Conservation (phyloP, 2,113 vertebrate genomes). For the Prionailurus bengalensis region DNA sequence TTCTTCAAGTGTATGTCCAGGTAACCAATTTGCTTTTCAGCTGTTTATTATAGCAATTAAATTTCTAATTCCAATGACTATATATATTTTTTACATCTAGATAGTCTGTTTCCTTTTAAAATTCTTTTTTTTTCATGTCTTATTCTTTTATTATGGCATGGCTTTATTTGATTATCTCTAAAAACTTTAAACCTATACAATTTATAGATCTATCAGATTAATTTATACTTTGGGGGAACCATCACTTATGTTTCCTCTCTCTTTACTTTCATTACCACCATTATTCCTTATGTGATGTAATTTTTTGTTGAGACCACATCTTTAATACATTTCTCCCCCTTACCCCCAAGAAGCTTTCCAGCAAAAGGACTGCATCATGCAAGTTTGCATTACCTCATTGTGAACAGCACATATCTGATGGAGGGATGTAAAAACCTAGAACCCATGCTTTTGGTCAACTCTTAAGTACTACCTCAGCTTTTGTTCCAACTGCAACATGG, state of each 20-base stretch:
- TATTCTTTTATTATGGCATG: not conserved
- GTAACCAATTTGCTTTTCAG: not conserved
- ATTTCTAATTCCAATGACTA: not conserved
- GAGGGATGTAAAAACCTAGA: not conserved
- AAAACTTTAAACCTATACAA: not conserved
- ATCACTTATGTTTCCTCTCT: not conserved
- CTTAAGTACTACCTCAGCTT: not conserved
- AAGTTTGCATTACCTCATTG: no score
- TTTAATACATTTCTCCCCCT: not conserved
- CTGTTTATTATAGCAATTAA: not conserved
- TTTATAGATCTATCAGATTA: not conserved
- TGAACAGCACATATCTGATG: not conserved
- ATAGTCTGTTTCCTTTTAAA: not conserved
- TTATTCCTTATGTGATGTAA: not conserved
- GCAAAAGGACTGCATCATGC: not conserved
- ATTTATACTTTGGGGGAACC: not conserved
- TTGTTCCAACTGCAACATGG: not conserved
- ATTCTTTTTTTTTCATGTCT: not conserved
- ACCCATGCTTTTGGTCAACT: not conserved
- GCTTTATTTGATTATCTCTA: not conserved
- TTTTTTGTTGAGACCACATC: not conserved
- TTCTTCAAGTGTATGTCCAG: not conserved
- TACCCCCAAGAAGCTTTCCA: not conserved
- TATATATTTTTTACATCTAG: not conserved
- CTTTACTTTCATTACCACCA: not conserved